Conservation (phyloP, 2,113 vertebrate genomes). For the Oryzias woworae region DNA sequence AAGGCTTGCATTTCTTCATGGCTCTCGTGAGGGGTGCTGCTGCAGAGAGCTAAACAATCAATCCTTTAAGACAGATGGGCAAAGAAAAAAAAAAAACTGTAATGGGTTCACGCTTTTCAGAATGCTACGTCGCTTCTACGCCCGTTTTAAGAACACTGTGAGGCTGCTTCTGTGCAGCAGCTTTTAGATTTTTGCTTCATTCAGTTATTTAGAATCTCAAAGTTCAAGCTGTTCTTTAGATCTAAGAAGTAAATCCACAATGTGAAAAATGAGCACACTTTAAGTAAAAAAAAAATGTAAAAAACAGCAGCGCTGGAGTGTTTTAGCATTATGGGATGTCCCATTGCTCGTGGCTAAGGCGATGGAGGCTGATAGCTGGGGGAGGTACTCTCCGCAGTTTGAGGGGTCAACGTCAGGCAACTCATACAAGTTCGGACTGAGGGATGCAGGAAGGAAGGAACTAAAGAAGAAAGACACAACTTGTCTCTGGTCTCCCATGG, state of each 20-base stretch:
- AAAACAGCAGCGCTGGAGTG: constrained; percentile 8
- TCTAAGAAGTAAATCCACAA: constrained; percentile 7
- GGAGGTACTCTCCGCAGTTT: constrained; percentile 35
- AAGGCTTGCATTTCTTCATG: constrained; percentile 40
- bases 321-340: constrained; percentile 25
- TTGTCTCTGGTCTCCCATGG: constrained; percentile 50
- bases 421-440: constrained; percentile 34
- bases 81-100: constrained; percentile 12
- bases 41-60: constrained; percentile 71
- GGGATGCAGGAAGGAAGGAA: constrained; percentile 32
- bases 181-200: no score
- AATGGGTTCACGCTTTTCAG: background rate
- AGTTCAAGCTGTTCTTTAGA: constrained; percentile 1
- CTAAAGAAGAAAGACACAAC: constrained; percentile 33
- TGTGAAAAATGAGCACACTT: constrained; percentile 20
- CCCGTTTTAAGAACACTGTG: no score
- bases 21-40: constrained; percentile 55
- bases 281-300: background rate
- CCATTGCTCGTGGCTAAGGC: constrained; percentile 6
- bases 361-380: constrained; percentile 8
- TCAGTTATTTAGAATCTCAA: constrained; percentile 17
- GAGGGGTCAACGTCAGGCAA: constrained; percentile 13
- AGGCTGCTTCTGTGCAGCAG: no score
- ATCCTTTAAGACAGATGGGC: constrained; percentile 55
- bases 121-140: no score